Evolutionary conservation across 2,113 vertebrate genomes (phyloP), one percentile per base, ranked within the genome.

Genomic region (Vanacampus margaritifer): DNA sequence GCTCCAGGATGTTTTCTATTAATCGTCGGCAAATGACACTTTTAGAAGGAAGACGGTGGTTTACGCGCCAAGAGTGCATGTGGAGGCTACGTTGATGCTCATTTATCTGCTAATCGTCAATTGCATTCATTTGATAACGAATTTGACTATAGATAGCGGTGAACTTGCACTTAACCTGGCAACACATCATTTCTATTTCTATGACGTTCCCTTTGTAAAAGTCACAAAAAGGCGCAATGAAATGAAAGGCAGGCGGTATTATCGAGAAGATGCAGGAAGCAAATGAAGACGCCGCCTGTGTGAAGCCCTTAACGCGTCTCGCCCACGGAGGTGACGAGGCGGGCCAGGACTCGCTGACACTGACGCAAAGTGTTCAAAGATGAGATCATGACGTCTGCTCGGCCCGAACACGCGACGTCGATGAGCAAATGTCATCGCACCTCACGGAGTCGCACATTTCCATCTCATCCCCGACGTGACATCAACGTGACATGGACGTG

Each of bases 11-110:
- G 21, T 79, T 81, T 71, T 72, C 59, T 59, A 39, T 67, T 73
- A 76, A 78, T 79, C 68, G 76, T 75, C 66, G 67, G 67, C 73
- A 74, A 74, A 82, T 73, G 21, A 69, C 43, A 57, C 59, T 51
- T 81, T 78, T 63, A 57, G 56, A 43, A 72, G 37, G 66, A 81
- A 78, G 64, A 65, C 59, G 48, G 35, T 70, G 70, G 72, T 50
- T 43, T 67, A 72, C 77, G 56, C 72, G 72, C 69, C 28, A 17
- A 32, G 28, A 28, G 56, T 59, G 32, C 57, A 58, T 19, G 7
- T n/a, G 57, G 32, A 36, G 57, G 57, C 6, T 26, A 13, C 11
- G 1, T 24, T 46, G 19, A 21, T 46, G 45, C 17, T 53, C 23
- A 12, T 53, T 53, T 24, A 53, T 53, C 23, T 1, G n/a, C 51